Conservation (phyloP, 2,888 invertebrate species). For the Timema podura region DNA sequence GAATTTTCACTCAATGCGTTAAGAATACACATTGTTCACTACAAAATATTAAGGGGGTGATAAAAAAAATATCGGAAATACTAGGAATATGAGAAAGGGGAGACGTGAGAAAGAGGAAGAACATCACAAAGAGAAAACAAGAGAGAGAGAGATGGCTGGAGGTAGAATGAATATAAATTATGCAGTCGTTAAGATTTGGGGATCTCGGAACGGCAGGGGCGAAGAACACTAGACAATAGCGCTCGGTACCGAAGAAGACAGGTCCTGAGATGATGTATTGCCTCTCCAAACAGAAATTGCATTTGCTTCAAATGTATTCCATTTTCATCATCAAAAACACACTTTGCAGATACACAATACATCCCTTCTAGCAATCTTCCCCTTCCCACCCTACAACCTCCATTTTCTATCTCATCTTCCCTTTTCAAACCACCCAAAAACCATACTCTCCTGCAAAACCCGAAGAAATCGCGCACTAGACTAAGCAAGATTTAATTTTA, state of each 20-base stretch:
- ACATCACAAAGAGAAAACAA: neutral
- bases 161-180: slow-evolving; percentile 15
- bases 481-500: too few relatives aligned
- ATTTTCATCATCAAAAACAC: slow-evolving; percentile 17
- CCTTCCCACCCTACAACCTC: too few relatives aligned
- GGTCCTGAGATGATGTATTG: neutral
- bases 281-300: slow-evolving; percentile 14
- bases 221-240: slow-evolving; percentile 7
- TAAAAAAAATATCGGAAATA: too few relatives aligned
- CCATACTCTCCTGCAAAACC: too few relatives aligned
- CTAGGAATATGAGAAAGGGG: neutral
- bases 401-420: too few relatives aligned
- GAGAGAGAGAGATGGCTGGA: neutral
- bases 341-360: slow-evolving; percentile 16
- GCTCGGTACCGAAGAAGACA: neutral
- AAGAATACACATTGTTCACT: too few relatives aligned
- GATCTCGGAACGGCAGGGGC: slow-evolving; percentile 4
- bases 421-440: too few relatives aligned
- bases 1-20: too few relatives aligned
- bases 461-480: too few relatives aligned
- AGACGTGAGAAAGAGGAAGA: neutral
- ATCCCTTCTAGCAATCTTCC: neutral
- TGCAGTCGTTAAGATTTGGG: slow-evolving; percentile 15
- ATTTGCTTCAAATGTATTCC: slow-evolving; percentile 17
- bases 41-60: too few relatives aligned